Evolutionary conservation across 2,113 vertebrate species (phyloP), one percentile per base, ranked within the genome.

Genomic region (Salvelinus alpinus): DNA sequence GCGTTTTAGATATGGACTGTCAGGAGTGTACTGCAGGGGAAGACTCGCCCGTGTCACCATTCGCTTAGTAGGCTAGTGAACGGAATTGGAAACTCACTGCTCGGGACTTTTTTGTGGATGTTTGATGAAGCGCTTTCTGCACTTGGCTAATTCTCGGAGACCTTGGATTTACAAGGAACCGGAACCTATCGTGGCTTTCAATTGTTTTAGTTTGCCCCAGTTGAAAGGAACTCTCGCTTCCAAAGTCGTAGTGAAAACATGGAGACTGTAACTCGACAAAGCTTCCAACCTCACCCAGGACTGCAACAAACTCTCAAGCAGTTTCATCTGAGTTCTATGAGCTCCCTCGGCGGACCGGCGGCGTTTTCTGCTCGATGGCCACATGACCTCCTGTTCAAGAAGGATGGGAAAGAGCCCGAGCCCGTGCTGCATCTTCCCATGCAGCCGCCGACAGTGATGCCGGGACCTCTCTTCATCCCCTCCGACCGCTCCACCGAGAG

Each of bases 271-370:
- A 93, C 93, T 88, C 93, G 96, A 74, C 95, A 95, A 90, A 95
- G 96, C 92, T 99, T 99, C 93, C 97, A 99, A 94, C 97, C 97
- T 92, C 97, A 99, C 86, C 96, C 98, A 87, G 97, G 98, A 93
- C 94, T 99, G 92, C 97, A 99, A 93, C 98, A 98, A 93, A 99
- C 98, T 93, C 92, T 99, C 84, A 97, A 98, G 91, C 98, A 99
- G 96, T 99, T 99, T 88, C 97, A 99, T 88, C 93, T 99, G 91
- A 99, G 97, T 94, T 98, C 97, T 90, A 98, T 99, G 96, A 98
- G 94, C 94, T 99, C 97, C 27, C 92, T 99, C 82, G 97, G 97
- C 75, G 98, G 98, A 66, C 98, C 98, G 87, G 98, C 97, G 59
- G 97, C 97, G 72, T 99, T 99, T 91, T 98, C 97, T 70, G 97